phyloP scores from a whole-genome alignment of 1,140 invertebrate species.

The Lerema accius region DNA sequence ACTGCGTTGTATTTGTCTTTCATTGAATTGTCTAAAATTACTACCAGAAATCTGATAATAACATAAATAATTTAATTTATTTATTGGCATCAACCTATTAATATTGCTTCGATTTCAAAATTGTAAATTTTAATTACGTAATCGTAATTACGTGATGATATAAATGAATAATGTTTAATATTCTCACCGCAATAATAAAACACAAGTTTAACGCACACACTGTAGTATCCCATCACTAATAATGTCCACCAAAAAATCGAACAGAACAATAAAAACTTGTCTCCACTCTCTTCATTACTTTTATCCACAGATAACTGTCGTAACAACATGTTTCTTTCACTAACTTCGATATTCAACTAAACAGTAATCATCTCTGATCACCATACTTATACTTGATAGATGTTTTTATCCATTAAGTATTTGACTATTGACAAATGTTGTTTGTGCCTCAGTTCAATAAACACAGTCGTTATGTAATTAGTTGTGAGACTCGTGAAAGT shows the following conservation, averaged over 20 bases:
- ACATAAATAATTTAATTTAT: too few relatives aligned
- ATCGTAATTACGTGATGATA: too few relatives aligned
- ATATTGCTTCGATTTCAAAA: too few relatives aligned
- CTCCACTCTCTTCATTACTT: constrained; percentile 20
- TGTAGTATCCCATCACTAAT: constrained; percentile 46
- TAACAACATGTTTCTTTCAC: constrained; percentile 34
- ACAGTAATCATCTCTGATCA: not conserved
- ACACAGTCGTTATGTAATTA: constrained; percentile 23
- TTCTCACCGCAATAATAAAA: constrained; percentile 55
- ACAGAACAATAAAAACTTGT: constrained; percentile 37
- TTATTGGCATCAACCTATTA: too few relatives aligned
- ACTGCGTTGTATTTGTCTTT: too few relatives aligned
- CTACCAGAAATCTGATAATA: too few relatives aligned
- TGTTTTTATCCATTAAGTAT: constrained; percentile 9
- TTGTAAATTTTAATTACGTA: too few relatives aligned
- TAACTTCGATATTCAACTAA: constrained; percentile 9
- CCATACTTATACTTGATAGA: not conserved
- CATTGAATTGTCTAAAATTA: too few relatives aligned
- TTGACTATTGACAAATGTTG: not conserved
- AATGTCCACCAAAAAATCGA: constrained; percentile 38
- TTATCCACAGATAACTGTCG: constrained; percentile 12
- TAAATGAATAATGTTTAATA: too few relatives aligned
- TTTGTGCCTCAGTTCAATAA: not conserved
- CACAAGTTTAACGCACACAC: constrained; percentile 47
- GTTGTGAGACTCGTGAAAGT: constrained; percentile 5